phyloP scores from a whole-genome alignment of 2,797 vertebrate genomes.

The Molossus alvarezi region DNA sequence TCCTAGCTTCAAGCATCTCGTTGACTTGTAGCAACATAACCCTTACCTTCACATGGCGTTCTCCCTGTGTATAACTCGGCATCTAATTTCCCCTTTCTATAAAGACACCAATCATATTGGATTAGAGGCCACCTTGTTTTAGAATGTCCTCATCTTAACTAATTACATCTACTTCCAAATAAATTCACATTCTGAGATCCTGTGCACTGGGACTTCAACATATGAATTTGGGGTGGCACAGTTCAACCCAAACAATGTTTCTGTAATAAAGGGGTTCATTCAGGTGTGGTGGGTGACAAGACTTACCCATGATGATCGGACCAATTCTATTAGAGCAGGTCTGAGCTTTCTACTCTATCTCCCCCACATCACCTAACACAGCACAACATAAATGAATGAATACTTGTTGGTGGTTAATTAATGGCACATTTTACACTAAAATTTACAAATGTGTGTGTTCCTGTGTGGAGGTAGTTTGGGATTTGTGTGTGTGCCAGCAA shows the following conservation, averaged over 20 bases:
- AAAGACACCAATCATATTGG: neutral
- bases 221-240: neutral
- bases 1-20: neutral
- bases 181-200: neutral
- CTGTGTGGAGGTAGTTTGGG: slow-evolving; percentile 69
- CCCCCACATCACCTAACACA: neutral
- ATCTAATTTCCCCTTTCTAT: neutral
- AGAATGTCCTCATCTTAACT: neutral
- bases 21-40: neutral
- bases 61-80: neutral
- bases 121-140: neutral
- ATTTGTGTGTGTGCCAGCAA: slow-evolving; percentile 75
- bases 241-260: neutral
- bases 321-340: neutral
- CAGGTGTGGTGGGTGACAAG: neutral
- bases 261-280: neutral
- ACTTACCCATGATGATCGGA: neutral
- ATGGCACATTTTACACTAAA: slow-evolving; percentile 63
- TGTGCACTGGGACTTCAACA: neutral
- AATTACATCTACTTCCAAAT: neutral
- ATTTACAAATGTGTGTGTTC: slow-evolving; percentile 56
- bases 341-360: neutral
- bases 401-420: slow-evolving; percentile 71
- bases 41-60: neutral
- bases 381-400: slow-evolving; percentile 39